Base-by-base conservation (phyloP, 2,888 invertebrate genomes). In the Ophraella communa region DNA sequence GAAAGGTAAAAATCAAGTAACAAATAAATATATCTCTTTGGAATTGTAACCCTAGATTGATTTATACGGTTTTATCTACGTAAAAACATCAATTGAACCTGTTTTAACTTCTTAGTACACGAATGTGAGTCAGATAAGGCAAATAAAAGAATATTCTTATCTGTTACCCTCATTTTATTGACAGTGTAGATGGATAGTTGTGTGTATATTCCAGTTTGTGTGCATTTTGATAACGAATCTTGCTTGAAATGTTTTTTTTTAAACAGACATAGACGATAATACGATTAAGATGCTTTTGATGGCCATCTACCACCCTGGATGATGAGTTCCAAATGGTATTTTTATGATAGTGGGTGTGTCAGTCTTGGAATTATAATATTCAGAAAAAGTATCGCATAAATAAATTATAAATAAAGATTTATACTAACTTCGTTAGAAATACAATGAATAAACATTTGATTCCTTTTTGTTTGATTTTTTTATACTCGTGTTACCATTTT, bases 131-230 rank as follows among this genome's bases (percentile, higher is more conserved):
- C 42, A 56, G 62, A 62, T 62, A 62, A 62, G 17, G 18, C 18
- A 39, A 55, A 55, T 55, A 39, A 30, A 56, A 47, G 27, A 56
- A 62, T 35, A n/a, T 21, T 27, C 27, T 62, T 56, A 62, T 62
- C 62, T 55, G 30, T 51, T 51, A 51, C 17, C 49, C 27, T 24
- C 27, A 60, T 23, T 62, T 56, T 49, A 56, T 62, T 56, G 62
- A 62, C 62, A 51, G 35, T 39, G 7, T 18, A 49, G 62, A 62
- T 56, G 54, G 54, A 51, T 49, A 24, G 39, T 21, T 45, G 39
- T 51, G 56, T 55, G 17, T 27, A 24, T 27, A 24, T 27, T n/a
- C 17, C 14, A 51, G 49, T 14, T 27, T 62, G 49, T 62, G 33
- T 62, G 35, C 55, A 49, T 52, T 55, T 47, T 42, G 62, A 62